Evolutionary conservation across 2,113 vertebrate species (phyloP).

Genomic region (Felis chaus): DNA sequence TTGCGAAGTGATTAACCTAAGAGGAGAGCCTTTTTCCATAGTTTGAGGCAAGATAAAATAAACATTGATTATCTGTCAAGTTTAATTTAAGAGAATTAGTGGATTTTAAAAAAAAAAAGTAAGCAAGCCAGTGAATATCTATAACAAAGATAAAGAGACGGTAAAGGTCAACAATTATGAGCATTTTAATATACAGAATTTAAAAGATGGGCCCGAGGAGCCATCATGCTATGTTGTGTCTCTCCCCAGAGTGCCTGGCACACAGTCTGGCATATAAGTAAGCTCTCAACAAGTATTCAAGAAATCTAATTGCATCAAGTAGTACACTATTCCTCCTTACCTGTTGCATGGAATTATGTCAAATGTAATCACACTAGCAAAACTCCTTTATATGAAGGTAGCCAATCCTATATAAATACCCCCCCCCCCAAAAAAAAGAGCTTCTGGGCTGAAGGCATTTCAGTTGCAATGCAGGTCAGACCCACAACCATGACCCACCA

Average conservation of each 20-base stretch:
- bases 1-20: neutral
- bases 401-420: neutral
- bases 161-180: neutral
- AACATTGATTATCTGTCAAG: constrained; percentile 1
- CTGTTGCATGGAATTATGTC: neutral
- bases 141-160: neutral
- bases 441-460: neutral
- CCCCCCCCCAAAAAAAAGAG: too few species aligned
- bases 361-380: neutral
- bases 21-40: neutral
- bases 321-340: neutral
- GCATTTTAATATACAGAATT: neutral
- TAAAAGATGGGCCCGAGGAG: neutral
- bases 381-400: neutral
- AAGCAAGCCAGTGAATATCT: neutral
- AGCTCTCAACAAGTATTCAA: neutral
- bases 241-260: neutral
- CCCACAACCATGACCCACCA: neutral
- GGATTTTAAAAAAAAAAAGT: neutral
- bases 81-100: constrained; percentile 27
- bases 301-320: neutral
- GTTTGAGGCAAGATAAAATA: constrained; percentile 18
- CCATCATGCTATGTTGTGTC: fast-evolving
- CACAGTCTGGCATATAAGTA: neutral
- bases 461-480: neutral